A percentile compares a stretch with the other conserved stretches of the same genome.
Evolutionary conservation across 2,888 invertebrate species (phyloP).

Genomic region (Lumbricus terrestris): DNA sequence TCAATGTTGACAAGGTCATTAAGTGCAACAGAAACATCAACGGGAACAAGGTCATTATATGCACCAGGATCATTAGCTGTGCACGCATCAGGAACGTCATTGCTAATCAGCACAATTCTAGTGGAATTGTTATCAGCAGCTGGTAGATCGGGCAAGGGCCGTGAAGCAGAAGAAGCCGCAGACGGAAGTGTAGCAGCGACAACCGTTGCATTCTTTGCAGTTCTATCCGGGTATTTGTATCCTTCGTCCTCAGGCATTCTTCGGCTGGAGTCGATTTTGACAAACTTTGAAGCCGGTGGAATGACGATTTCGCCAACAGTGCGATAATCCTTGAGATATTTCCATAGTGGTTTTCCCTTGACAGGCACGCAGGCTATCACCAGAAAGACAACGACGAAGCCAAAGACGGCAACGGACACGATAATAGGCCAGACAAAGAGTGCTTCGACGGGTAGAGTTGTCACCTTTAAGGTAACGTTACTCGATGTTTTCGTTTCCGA

Average conservation of each 20-base stretch:
- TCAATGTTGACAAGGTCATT: background rate
- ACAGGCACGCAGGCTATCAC: background rate
- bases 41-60: no score
- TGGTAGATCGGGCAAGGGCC: background rate
- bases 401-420: background rate
- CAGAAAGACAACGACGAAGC: background rate
- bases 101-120: no score
- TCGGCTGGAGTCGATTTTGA: no score
- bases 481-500: background rate
- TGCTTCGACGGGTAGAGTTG: background rate
- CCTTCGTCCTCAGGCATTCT: background rate
- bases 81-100: no score
- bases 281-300: background rate
- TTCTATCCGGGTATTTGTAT: background rate
- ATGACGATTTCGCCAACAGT: background rate
- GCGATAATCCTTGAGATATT: background rate
- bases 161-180: background rate
- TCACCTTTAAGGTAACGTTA: background rate
- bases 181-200: background rate
- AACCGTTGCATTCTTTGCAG: background rate
- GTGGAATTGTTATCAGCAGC: no score
- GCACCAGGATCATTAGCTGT: no score
- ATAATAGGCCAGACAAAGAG: background rate
- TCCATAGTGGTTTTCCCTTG: background rate
- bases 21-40: no score